Evolutionary conservation across 2,888 invertebrate genomes (phyloP).

Genomic region (Eucera pruinosa): DNA sequence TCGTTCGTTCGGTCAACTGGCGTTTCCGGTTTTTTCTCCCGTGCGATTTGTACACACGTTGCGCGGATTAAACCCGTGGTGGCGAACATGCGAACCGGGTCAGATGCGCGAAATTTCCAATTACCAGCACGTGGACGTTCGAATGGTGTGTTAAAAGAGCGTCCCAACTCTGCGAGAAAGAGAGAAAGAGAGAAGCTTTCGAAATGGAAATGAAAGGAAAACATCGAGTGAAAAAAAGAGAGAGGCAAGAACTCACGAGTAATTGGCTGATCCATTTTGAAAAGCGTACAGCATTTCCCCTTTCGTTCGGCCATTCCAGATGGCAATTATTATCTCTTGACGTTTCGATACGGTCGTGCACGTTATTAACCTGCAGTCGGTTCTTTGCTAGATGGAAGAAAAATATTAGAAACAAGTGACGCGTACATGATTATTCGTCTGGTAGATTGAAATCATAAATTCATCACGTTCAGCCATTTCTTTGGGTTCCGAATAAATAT

Average conservation of each 20-base stretch:
- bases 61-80: constrained; percentile 61
- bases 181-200: not conserved
- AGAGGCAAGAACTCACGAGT: constrained; percentile 46
- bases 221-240: constrained; percentile 32
- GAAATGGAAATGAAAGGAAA: constrained; percentile 62
- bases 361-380: constrained; percentile 45
- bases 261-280: constrained; percentile 63
- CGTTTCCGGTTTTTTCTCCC: constrained; percentile 52
- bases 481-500: constrained; percentile 23
- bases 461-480: constrained; percentile 19
- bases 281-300: constrained; percentile 34
- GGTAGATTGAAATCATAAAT: constrained; percentile 47
- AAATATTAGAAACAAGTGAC: constrained; percentile 55
- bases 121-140: constrained; percentile 67
- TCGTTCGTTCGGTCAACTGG: constrained; percentile 51
- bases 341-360: constrained; percentile 49
- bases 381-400: constrained; percentile 22
- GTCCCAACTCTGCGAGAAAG: not conserved
- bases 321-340: constrained; percentile 59
- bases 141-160: constrained; percentile 49
- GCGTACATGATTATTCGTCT: constrained; percentile 8
- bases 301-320: constrained; percentile 21
- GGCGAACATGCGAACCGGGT: constrained; percentile 58
- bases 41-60: constrained; percentile 48
- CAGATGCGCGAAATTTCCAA: constrained; percentile 70